Evolutionary conservation across 2,888 invertebrate genomes (phyloP).

Genomic region (Listrodromus nycthemerus): DNA sequence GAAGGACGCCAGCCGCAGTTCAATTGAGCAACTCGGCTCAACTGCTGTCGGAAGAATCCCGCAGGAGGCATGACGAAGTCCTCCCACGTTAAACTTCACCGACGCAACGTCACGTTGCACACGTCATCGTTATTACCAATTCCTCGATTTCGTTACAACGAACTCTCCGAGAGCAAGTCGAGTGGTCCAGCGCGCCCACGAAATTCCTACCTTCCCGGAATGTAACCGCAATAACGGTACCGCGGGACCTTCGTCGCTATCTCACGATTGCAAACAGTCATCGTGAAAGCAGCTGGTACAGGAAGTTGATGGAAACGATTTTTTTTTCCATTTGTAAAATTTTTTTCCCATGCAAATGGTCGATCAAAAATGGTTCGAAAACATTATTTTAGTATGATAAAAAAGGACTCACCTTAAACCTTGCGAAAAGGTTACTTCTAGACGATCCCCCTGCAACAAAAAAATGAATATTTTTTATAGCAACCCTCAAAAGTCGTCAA

Average conservation of each 20-base stretch:
- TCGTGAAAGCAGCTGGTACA: constrained; percentile 34
- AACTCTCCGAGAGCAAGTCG: constrained; percentile 17
- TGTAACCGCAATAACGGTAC: constrained; percentile 53
- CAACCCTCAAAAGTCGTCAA: too few relatives aligned
- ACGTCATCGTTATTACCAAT: constrained; percentile 51
- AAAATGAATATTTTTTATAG: background rate
- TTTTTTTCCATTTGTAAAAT: background rate
- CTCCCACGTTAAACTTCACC: constrained; percentile 48
- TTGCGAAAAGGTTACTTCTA: background rate
- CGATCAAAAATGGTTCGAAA: background rate
- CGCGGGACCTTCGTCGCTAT: constrained; percentile 46
- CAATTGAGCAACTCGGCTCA: constrained; percentile 32
- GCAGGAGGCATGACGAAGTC: constrained; percentile 43
- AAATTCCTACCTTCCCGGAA: constrained; percentile 38
- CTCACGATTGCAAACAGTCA: constrained; percentile 57
- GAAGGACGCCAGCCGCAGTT: constrained; percentile 35
- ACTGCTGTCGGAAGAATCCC: background rate
- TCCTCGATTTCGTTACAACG: constrained; percentile 18
- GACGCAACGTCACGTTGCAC: constrained; percentile 49
- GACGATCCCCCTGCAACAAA: constrained; percentile 55
- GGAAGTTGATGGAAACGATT: constrained; percentile 12
- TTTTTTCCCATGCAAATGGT: background rate
- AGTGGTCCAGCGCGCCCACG: constrained; percentile 54
- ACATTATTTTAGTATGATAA: background rate
- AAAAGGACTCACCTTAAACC: constrained; percentile 55